phyloP scores from a whole-genome alignment of 2,113 vertebrate species.

The Nyctereutes procyonoides region DNA sequence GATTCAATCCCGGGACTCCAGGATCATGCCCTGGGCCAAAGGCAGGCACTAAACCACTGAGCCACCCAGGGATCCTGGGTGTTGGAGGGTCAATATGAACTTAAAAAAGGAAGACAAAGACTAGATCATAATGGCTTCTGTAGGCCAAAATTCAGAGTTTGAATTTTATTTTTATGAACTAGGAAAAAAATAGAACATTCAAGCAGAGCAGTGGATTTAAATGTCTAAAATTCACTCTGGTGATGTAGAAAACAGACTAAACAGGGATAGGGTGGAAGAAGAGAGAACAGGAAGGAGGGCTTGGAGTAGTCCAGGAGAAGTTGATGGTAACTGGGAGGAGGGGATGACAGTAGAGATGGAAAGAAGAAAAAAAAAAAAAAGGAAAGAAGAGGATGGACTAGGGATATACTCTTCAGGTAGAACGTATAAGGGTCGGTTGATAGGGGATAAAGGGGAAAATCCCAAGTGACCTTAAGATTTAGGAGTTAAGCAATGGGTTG shows the following conservation, averaged over 20 bases:
- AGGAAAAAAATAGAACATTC: neutral
- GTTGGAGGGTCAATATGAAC: neutral
- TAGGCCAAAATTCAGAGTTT: neutral
- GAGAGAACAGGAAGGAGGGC: neutral
- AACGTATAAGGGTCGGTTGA: neutral
- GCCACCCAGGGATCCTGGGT: too few relatives aligned
- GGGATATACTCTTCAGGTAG: neutral
- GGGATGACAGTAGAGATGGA: neutral
- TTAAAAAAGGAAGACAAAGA: neutral
- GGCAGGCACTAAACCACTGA: too few relatives aligned
- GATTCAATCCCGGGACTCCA: too few relatives aligned
- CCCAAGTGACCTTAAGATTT: neutral
- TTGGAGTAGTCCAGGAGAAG: neutral
- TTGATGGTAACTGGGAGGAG: neutral
- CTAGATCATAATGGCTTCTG: neutral
- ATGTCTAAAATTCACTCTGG: constrained; percentile 21
- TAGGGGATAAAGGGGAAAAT: neutral
- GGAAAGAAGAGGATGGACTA: neutral
- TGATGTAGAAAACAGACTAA: constrained; percentile 40
- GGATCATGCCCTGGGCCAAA: too few relatives aligned
- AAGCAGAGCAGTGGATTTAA: neutral
- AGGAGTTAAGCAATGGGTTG: neutral
- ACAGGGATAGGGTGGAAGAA: neutral
- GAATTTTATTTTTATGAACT: constrained; percentile 1
- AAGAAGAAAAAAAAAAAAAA: too few relatives aligned